These are phyloP conservation scores for Venustaconcha ellipsiformis DNA, from an alignment of 1,140 invertebrate species.

Conservation along the genomic window DNA sequence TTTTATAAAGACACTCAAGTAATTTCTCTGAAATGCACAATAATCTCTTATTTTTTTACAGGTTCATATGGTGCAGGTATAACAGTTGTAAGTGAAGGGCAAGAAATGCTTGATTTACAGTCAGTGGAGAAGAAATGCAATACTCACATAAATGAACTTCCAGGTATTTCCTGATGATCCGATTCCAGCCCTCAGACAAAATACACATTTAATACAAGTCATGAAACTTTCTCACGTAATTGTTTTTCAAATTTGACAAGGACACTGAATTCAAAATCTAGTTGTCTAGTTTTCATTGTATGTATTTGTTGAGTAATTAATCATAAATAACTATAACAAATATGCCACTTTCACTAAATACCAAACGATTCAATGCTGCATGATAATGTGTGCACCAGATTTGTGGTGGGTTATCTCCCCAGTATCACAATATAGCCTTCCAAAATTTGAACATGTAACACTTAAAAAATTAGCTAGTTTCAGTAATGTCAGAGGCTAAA, in stretches of 20 bases:
- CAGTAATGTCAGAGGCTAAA: no score
- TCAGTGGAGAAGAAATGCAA: conserved; percentile 55
- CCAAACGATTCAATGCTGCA: neutral
- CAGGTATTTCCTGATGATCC: conserved; percentile 45
- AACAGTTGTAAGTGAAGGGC: conserved; percentile 54
- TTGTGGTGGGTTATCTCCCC: no score
- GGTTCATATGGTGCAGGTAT: conserved; percentile 64
- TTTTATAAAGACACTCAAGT: neutral
- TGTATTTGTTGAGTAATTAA: no score
- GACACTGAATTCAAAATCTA: no score
- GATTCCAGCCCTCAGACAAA: neutral
- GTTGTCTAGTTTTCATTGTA: neutral
- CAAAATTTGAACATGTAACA: no score
- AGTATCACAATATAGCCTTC: no score
- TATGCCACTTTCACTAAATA: neutral
- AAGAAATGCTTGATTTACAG: conserved; percentile 49
- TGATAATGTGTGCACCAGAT: neutral
- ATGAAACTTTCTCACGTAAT: neutral
- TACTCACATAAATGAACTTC: conserved; percentile 54
- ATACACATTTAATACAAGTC: neutral
- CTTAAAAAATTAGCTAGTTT: no score
- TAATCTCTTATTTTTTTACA: conserved; percentile 27
- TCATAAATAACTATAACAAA: neutral
- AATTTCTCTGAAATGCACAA: neutral
- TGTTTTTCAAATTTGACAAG: neutral